A percentile compares a stretch with the other conserved stretches of the same genome.
phyloP scores from a whole-genome alignment of 2,797 vertebrate species.

The Cryptoprocta ferox region DNA sequence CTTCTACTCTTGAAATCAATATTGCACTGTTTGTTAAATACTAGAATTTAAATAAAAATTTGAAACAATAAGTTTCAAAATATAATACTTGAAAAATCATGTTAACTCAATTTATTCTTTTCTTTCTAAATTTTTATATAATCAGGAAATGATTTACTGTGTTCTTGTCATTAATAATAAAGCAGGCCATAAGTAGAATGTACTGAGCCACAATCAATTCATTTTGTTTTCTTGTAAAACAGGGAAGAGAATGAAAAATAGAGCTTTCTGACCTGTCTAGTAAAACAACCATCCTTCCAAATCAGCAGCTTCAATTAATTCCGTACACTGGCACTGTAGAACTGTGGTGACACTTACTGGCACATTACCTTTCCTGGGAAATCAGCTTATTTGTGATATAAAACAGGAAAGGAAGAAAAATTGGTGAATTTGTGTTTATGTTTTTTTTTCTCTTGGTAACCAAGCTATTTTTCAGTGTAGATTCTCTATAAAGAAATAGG shows the following conservation, averaged over 20 bases:
- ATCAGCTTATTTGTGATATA: neutral
- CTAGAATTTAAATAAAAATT: too few relatives aligned
- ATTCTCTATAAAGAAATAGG: neutral
- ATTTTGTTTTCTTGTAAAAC: constrained; percentile 46
- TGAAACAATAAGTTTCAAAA: too few relatives aligned
- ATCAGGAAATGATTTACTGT: constrained; percentile 59
- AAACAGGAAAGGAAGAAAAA: neutral
- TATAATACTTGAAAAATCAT: constrained; percentile 45
- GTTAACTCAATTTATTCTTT: constrained; percentile 58
- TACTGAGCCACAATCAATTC: neutral
- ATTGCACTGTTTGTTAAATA: too few relatives aligned
- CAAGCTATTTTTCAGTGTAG: constrained; percentile 13
- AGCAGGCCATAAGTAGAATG: constrained; percentile 28
- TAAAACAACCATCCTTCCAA: constrained; percentile 58
- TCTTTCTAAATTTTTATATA: constrained; percentile 53
- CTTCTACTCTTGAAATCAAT: too few relatives aligned
- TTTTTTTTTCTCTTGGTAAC: constrained; percentile 50
- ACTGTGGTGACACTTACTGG: constrained; percentile 59
- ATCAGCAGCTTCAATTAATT: constrained; percentile 69
- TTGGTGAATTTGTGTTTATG: neutral
- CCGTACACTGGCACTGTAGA: neutral
- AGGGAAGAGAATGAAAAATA: constrained; percentile 41
- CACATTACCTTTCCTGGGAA: constrained; percentile 42
- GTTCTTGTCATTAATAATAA: constrained; percentile 59
- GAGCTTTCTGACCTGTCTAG: constrained; percentile 44